Evolutionary conservation across 1,140 invertebrate species (phyloP), one percentile per base, ranked within the genome.

Genomic region (Helicoverpa zea): DNA sequence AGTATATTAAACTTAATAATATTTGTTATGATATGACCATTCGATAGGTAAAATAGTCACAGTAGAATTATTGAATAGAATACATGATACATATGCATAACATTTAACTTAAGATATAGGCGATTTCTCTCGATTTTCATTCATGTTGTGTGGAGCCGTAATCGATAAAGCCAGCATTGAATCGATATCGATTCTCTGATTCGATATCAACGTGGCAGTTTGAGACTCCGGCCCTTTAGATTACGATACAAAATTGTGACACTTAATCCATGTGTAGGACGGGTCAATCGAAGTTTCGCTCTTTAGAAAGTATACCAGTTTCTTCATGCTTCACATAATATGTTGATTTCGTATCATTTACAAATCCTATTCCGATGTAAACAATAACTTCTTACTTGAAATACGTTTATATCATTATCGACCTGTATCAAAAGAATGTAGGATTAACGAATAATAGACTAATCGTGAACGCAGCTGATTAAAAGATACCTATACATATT

Each of bases 401-500:
- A 35, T 35, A 58, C 54, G 10, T 58, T 12, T 18, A 49, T 13
- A 70, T 52, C 29, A 16, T 13, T 35, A 68, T n/a, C 16, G n/a
- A 70, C 58, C 43, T 49, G 54, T 61, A 49, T 61, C n/a, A 43
- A 43, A 43, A 0, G 12, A 49, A 61, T 43, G 61, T 43, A 49
- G 58, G 35, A 49, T 54, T 29, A 59, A 29, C 43, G 43, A 75
- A 43, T 47, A 75, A 63, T 75, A 75, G 73, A 59, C 35, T 75
- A 61, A 75, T 58, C 56, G 47, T 68, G 61, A 72, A 61, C 56
- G 72, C 72, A 75, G 72, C 72, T 75, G 72, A 75, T 75, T 74
- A 74, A 74, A 30, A 56, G 43, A 43, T 35, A 16, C 12, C 7
- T n/a, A 16, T 23, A 68, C 29, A 14, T 23, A 52, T 11, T 51